Percentiles rank a stretch among this genome's conserved stretches.
Evolutionary conservation across 2,888 invertebrate species (phyloP).

Genomic region (Platycheirus rosarum): DNA sequence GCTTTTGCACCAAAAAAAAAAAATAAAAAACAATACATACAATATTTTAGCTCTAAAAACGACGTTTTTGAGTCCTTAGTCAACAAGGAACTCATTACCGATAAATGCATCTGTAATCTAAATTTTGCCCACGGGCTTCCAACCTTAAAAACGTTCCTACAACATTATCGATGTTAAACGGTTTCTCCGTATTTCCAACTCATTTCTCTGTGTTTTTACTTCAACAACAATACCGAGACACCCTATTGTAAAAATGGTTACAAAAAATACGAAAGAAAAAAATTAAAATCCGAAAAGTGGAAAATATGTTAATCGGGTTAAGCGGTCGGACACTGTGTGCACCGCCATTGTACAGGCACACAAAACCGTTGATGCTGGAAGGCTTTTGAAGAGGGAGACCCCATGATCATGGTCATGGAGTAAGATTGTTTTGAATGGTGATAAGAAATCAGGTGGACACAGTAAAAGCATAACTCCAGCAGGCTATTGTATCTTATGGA

Average conservation of each 20-base stretch:
- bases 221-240: neutral
- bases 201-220: neutral
- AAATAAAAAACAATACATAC: no score
- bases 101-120: no score
- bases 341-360: constrained; percentile 53
- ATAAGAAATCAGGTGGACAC: constrained; percentile 72
- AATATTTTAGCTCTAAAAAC: no score
- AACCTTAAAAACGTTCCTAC: neutral
- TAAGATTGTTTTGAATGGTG: constrained; percentile 62
- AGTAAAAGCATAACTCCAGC: constrained; percentile 49
- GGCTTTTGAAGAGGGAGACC: constrained; percentile 3
- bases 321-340: constrained; percentile 51
- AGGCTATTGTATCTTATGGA: constrained; percentile 15
- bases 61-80: no score
- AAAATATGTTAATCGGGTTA: constrained; percentile 74
- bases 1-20: no score
- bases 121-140: no score
- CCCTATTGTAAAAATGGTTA: constrained; percentile 8
- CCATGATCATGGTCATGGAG: constrained; percentile 41
- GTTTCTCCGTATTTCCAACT: neutral
- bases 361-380: constrained; percentile 38
- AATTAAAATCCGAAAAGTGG: constrained; percentile 54
- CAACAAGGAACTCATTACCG: no score
- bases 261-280: constrained; percentile 3
- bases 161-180: no score